phyloP scores from a whole-genome alignment of 2,797 vertebrate species.

The Mycteria americana region DNA sequence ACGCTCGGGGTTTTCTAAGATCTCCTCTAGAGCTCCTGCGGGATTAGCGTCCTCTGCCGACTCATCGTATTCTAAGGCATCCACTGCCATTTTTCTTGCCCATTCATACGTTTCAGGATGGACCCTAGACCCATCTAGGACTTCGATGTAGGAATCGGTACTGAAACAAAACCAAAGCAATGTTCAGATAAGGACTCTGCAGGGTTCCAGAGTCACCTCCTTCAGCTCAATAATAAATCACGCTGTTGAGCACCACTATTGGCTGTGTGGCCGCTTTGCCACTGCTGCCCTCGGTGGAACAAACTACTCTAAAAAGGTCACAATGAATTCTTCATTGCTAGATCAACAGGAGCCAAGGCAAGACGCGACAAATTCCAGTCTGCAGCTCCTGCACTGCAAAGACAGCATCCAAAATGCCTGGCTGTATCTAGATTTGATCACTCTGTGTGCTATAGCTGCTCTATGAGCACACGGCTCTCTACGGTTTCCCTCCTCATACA shows the following conservation, averaged over 20 bases:
- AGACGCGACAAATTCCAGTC: neutral
- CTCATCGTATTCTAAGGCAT: slow-evolving; percentile 97
- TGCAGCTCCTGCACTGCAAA: neutral
- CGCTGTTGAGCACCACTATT: neutral
- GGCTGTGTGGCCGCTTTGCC: neutral
- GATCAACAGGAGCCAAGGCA: neutral
- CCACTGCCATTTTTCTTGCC: slow-evolving; percentile 99
- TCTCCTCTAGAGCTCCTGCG: slow-evolving; percentile 95
- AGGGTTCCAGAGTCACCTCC: slow-evolving; percentile 19
- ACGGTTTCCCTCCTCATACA: neutral
- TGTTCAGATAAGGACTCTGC: neutral
- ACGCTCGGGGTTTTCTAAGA: slow-evolving; percentile 96
- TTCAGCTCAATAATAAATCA: neutral
- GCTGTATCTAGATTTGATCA: neutral
- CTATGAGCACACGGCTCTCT: neutral
- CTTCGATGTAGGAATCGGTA: slow-evolving; percentile 98
- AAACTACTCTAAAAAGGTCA: neutral
- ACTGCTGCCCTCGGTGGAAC: neutral
- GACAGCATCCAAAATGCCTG: too few species aligned
- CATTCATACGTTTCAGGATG: slow-evolving; percentile 99
- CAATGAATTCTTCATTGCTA: neutral
- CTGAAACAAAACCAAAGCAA: slow-evolving; percentile 71
- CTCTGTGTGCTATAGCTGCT: neutral
- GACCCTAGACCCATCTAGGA: slow-evolving; percentile 95
- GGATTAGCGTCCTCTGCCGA: slow-evolving; percentile 98